These are phyloP conservation scores for Malachius bipustulatus DNA, from an alignment of 2,888 invertebrate species.

Conservation along the genomic window DNA sequence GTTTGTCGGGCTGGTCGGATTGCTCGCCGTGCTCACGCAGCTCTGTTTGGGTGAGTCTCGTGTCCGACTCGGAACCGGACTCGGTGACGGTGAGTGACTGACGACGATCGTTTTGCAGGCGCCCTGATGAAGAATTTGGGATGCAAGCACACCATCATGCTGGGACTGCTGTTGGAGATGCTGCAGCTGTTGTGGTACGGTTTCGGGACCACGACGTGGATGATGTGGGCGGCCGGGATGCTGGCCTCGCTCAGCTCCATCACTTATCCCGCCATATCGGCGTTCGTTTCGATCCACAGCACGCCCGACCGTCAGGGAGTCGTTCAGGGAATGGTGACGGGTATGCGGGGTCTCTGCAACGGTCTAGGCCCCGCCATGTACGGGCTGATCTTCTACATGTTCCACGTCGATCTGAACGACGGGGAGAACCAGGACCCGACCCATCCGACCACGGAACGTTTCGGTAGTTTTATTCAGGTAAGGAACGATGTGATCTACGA, in stretches of 20 bases:
- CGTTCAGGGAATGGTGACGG: slow-evolving; percentile 74
- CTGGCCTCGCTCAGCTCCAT: slow-evolving; percentile 92
- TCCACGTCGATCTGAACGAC: slow-evolving; percentile 93
- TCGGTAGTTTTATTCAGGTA: slow-evolving; percentile 43
- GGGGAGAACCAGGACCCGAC: slow-evolving; percentile 39
- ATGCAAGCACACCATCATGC: slow-evolving; percentile 93
- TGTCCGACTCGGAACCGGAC: background rate
- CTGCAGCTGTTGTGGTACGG: slow-evolving; percentile 96
- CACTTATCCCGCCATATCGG: slow-evolving; percentile 97
- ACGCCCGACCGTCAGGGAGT: slow-evolving; percentile 93
- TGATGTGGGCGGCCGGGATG: slow-evolving; percentile 99
- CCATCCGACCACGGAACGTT: slow-evolving; percentile 37
- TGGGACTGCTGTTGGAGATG: slow-evolving; percentile 93
- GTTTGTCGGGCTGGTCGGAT: slow-evolving; percentile 94
- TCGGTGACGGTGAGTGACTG: background rate
- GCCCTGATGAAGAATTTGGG: slow-evolving; percentile 63
- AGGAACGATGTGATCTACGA: too few species aligned
- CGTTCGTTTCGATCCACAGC: slow-evolving; percentile 95
- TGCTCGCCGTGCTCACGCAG: slow-evolving; percentile 92
- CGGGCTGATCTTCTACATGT: slow-evolving; percentile 95
- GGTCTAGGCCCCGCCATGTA: slow-evolving; percentile 98
- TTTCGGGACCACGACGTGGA: slow-evolving; percentile 92
- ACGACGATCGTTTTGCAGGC: slow-evolving; percentile 21
- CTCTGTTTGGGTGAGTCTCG: slow-evolving; percentile 53
- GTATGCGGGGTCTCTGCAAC: slow-evolving; percentile 95